phyloP scores from a whole-genome alignment of 2,888 invertebrate genomes.

The Brenthis ino region DNA sequence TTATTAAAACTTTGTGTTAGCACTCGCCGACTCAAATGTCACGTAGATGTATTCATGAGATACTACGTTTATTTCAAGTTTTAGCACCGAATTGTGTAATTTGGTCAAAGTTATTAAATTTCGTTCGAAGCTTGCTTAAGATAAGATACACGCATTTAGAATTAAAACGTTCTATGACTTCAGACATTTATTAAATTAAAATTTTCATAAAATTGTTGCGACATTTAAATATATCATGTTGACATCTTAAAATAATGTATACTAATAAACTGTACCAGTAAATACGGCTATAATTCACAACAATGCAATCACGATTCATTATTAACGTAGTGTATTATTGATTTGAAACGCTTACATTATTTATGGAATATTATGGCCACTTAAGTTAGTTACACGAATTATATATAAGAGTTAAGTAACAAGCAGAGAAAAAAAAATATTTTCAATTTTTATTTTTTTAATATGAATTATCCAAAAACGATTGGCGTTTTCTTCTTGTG shows the following conservation, averaged over 20 bases:
- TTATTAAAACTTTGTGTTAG: constrained; percentile 41
- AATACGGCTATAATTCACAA: not conserved
- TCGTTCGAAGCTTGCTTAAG: not conserved
- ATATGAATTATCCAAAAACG: constrained; percentile 37
- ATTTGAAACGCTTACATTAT: constrained; percentile 54
- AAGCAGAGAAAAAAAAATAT: constrained; percentile 27
- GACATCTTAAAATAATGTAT: no score
- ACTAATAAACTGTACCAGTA: no score
- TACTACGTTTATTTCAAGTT: constrained; percentile 9
- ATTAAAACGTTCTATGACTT: no score
- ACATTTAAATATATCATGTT: no score
- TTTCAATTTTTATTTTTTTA: constrained; percentile 30
- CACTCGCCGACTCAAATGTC: constrained; percentile 28
- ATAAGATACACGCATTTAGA: no score
- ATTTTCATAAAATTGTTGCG: no score
- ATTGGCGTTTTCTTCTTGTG: constrained; percentile 27
- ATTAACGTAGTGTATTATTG: constrained; percentile 29
- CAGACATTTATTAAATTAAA: no score
- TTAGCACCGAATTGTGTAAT: constrained; percentile 7
- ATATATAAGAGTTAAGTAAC: constrained; percentile 48
- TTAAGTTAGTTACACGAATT: constrained; percentile 52
- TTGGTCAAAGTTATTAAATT: constrained; percentile 12
- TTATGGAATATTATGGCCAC: constrained; percentile 47
- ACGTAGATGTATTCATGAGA: constrained; percentile 29
- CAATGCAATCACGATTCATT: not conserved